Base-by-base conservation (phyloP, 2,113 vertebrate genomes). In the Formicarius rufipectus region DNA sequence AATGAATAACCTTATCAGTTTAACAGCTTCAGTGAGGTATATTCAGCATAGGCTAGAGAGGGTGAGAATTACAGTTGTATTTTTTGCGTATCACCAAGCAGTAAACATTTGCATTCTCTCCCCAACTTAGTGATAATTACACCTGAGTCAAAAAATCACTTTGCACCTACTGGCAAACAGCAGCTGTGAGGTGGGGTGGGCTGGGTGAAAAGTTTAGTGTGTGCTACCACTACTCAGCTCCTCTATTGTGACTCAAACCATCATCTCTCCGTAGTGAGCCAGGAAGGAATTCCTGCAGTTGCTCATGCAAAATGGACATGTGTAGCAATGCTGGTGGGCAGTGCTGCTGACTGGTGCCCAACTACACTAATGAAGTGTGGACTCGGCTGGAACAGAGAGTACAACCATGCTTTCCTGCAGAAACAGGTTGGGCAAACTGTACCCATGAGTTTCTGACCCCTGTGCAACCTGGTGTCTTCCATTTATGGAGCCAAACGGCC, bases 171-270 rank as follows among this genome's bases (percentile, higher is more conserved):
- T 45, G 60, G n/a, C 21, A 88, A 83, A 30, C 7, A 42, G 55
- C 47, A 71, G 28, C n/a, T 39, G 21, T 7, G 12, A 24, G 44
- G 13, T 73, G 37, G 14, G 28, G 6, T 64, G 30, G 12, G 8
- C 6, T 53, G 66, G 27, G 27, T 50, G 49, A 12, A n/a, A 55
- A 52, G 11, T 55, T 87, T 25, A 13, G n/a, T 35, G 21, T 63
- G 84, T 39, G 11, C 44, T 60, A 2, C 44, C 35, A 52, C 5
- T 49, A 10, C 25, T n/a, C 11, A 47, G 10, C 39, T 78, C 66
- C 18, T 64, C 33, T 89, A 47, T 68, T 0, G 0, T 49, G 69
- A 6, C 23, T 73, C 0, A 0, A 80, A 22, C 27, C 44, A 33
- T 27, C 45, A 0, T 15, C 1, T 0, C 24, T 60, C 31, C 14